Percentiles rank a stretch among this genome's conserved stretches.
These are phyloP conservation scores for Muntiacus muntjak DNA, from an alignment of 2,113 vertebrate species.

Conservation along the genomic window DNA sequence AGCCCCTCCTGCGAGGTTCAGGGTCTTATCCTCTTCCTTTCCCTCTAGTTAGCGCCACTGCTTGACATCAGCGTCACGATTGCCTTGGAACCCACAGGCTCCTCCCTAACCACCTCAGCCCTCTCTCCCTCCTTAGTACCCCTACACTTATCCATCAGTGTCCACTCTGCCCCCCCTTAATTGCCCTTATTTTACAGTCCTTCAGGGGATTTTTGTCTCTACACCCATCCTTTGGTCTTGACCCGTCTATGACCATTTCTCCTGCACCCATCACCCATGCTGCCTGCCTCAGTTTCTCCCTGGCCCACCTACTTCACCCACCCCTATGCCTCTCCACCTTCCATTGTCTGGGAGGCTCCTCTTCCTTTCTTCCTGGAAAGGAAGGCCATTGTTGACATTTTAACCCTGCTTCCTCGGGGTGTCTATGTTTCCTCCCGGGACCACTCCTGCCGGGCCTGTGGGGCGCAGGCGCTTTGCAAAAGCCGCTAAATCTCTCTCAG, in stretches of 20 bases:
- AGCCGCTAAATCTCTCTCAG: neutral
- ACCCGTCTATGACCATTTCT: neutral
- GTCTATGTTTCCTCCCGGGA: neutral
- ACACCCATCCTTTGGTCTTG: neutral
- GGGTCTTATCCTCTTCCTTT: neutral
- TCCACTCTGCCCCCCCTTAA: neutral
- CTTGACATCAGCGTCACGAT: neutral
- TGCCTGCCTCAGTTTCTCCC: constrained; percentile 32
- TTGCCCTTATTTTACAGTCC: neutral
- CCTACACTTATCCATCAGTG: neutral
- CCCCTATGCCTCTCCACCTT: neutral
- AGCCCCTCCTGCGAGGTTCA: neutral
- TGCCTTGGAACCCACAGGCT: neutral
- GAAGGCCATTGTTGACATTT: neutral
- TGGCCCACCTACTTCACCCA: neutral
- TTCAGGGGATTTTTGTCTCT: neutral
- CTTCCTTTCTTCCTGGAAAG: neutral
- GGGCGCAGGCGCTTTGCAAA: neutral
- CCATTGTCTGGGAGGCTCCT: neutral
- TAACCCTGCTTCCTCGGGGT: neutral
- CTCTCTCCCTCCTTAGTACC: neutral
- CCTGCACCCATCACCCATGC: neutral
- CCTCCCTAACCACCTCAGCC: neutral
- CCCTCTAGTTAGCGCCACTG: neutral
- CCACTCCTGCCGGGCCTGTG: neutral